Conservation (phyloP, 2,797 vertebrate species). For the Alcedo quadribrachys region DNA sequence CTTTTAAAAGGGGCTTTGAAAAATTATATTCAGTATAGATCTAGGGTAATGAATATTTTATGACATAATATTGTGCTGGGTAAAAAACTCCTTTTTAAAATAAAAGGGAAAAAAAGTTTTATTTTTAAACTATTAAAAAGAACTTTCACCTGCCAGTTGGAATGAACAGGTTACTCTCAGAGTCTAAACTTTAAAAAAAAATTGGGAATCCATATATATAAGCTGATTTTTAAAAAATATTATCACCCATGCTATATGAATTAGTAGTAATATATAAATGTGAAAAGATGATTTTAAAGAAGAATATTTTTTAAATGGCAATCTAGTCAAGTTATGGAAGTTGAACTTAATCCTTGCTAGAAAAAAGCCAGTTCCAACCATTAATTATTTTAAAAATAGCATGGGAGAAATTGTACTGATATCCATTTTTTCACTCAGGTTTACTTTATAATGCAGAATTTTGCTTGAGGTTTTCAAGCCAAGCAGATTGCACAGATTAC, state of each 20-base stretch:
- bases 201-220: background rate
- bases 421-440: background rate
- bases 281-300: background rate
- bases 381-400: constrained; percentile 14
- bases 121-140: background rate
- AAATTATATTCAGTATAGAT: background rate
- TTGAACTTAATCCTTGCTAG: background rate
- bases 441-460: constrained; percentile 13
- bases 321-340: background rate
- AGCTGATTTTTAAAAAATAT: background rate
- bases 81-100: background rate
- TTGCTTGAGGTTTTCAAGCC: constrained; percentile 4
- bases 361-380: background rate
- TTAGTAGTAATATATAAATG: background rate
- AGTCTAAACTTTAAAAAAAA: background rate
- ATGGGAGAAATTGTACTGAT: background rate
- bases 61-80: background rate
- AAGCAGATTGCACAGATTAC: background rate
- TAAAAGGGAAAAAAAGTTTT: background rate
- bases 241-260: background rate
- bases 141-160: background rate
- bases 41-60: background rate
- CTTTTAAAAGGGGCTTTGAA: background rate
- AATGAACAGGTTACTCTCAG: background rate
- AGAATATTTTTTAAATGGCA: background rate